phyloP scores from a whole-genome alignment of 2,797 vertebrate genomes.

The Poecilia gillii region DNA sequence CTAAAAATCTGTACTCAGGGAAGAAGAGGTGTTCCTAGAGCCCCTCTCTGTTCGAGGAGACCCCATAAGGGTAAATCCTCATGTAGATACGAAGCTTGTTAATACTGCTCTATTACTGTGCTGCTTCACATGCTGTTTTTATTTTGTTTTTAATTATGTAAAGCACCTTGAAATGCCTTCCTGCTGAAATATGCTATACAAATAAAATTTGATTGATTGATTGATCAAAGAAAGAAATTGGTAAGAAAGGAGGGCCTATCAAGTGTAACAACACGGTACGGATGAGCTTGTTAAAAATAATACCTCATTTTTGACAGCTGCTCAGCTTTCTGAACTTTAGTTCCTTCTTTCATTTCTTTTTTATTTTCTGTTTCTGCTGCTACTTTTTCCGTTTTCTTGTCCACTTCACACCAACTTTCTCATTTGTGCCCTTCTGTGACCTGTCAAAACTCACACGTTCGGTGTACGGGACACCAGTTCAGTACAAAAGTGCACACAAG shows the following conservation, averaged over 20 bases:
- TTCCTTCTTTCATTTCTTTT: constrained; percentile 29
- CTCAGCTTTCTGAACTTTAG: constrained; percentile 54
- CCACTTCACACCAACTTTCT: not conserved
- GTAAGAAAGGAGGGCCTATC: constrained; percentile 21
- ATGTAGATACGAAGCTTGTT: too few relatives aligned
- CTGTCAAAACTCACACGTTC: not conserved
- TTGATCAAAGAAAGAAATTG: constrained; percentile 16
- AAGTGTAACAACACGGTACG: constrained; percentile 29
- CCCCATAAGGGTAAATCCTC: too few relatives aligned
- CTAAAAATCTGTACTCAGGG: too few relatives aligned
- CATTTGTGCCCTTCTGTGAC: not conserved
- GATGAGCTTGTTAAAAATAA: constrained; percentile 69
- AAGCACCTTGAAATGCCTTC: too few relatives aligned
- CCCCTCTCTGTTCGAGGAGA: too few relatives aligned
- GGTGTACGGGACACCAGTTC: not conserved
- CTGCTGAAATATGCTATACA: too few relatives aligned
- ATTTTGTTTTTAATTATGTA: too few relatives aligned
- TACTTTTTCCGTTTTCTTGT: not conserved
- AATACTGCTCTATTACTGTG: too few relatives aligned
- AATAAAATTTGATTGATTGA: too few relatives aligned
- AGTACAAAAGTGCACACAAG: not conserved
- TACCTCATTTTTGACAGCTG: constrained; percentile 50
- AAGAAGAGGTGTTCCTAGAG: too few relatives aligned
- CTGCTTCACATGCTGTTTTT: too few relatives aligned
- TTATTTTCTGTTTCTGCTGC: constrained; percentile 8